phyloP scores from a whole-genome alignment of 2,797 vertebrate species.

The Thripadectes ignobilis region DNA sequence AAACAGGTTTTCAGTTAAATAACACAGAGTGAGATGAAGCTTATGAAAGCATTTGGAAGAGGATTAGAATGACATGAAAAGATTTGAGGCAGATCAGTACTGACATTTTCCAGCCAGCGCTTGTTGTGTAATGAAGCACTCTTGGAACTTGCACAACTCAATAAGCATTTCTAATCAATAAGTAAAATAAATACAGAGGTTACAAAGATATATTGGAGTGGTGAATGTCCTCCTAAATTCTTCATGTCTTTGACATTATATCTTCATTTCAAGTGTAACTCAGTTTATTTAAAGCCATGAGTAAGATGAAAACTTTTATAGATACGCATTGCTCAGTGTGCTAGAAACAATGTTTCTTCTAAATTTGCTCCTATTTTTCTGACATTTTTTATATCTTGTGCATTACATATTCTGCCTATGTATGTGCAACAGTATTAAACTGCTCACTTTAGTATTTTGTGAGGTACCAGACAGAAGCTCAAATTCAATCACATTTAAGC shows the following conservation, averaged over 20 bases:
- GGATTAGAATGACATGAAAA: conserved; percentile 32
- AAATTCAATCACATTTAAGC: neutral
- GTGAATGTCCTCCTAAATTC: neutral
- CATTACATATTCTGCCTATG: neutral
- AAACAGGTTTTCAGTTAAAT: conserved; percentile 26
- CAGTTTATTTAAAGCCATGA: neutral
- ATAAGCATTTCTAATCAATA: conserved; percentile 48
- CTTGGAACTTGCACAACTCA: neutral
- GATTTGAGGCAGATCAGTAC: neutral
- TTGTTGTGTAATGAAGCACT: neutral
- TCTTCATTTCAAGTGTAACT: neutral
- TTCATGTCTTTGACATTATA: neutral
- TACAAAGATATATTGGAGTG: neutral
- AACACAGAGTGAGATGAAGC: neutral
- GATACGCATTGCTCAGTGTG: neutral
- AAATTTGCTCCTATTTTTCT: neutral
- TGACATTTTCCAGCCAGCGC: conserved; percentile 10
- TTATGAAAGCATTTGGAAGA: conserved; percentile 24
- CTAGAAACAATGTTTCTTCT: conserved; percentile 22
- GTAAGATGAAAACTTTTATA: neutral
- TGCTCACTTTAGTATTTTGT: neutral
- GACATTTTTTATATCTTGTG: neutral
- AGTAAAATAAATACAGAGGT: conserved; percentile 5
- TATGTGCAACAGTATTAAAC: neutral
- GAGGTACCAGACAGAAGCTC: neutral